phyloP scores from a whole-genome alignment of 2,113 vertebrate species.

The Pavo muticus region DNA sequence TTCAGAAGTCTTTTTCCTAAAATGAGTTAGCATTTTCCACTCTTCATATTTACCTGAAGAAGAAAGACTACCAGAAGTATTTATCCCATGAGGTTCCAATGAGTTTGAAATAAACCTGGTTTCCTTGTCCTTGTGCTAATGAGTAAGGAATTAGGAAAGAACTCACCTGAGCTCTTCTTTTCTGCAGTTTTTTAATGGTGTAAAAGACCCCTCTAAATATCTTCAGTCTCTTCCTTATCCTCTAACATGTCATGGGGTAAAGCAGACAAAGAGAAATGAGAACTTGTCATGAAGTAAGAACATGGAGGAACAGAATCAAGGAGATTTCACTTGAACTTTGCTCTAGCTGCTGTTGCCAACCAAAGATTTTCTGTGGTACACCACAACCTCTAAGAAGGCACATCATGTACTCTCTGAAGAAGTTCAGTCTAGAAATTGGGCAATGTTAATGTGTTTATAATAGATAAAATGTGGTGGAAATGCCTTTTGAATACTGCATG shows the following conservation, averaged over 20 bases:
- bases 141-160: background rate
- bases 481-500: background rate
- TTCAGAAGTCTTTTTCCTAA: background rate
- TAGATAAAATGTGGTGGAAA: constrained; percentile 17
- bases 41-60: background rate
- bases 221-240: background rate
- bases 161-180: background rate
- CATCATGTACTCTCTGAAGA: constrained; percentile 45
- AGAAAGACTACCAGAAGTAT: background rate
- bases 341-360: constrained; percentile 27
- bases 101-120: background rate
- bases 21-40: background rate
- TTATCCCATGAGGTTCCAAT: background rate
- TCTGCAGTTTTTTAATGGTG: background rate
- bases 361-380: constrained; percentile 54
- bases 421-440: constrained; percentile 11
- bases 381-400: constrained; percentile 46
- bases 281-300: constrained; percentile 38
- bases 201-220: background rate
- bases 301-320: constrained; percentile 19
- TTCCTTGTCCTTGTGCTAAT: background rate
- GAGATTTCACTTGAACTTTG: constrained; percentile 32
- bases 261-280: constrained; percentile 19
- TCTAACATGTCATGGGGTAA: background rate
- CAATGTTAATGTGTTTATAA: constrained; percentile 9